phyloP scores from a whole-genome alignment of 2,797 vertebrate genomes.

The Capromys pilorides region DNA sequence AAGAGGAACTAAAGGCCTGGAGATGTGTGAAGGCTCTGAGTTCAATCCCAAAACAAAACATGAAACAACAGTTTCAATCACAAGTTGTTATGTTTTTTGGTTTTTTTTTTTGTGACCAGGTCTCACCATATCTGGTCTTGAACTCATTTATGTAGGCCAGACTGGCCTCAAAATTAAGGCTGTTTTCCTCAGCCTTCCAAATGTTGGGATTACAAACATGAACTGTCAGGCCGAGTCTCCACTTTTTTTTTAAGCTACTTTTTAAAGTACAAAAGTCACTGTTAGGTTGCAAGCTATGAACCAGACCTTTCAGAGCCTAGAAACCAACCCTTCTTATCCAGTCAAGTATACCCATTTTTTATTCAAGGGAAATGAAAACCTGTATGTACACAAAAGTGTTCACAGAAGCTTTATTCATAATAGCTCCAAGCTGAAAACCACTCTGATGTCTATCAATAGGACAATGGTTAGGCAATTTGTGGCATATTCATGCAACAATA shows the following conservation, averaged over 20 bases:
- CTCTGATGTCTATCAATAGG: not conserved
- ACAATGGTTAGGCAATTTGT: not conserved
- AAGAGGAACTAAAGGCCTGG: not conserved
- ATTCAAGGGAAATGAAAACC: conserved; percentile 33
- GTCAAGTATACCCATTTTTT: conserved; percentile 28
- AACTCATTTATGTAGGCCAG: not conserved
- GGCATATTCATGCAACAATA: not conserved
- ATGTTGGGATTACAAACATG: not conserved
- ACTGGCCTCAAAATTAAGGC: not conserved
- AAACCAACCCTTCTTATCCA: not conserved
- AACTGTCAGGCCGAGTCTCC: not conserved
- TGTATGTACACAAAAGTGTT: conserved; percentile 3
- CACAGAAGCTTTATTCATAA: conserved; percentile 32
- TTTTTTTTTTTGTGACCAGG: not conserved
- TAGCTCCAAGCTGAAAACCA: conserved; percentile 19
- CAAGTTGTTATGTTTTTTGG: not conserved
- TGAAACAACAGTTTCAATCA: not conserved
- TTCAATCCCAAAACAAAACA: not conserved
- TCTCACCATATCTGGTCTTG: not conserved
- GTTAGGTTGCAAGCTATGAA: not conserved
- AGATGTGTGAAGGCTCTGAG: not conserved
- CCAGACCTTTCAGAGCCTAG: not conserved
- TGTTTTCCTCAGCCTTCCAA: not conserved
- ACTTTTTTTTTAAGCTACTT: not conserved
- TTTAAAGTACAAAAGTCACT: conserved; percentile 40